Percentiles rank a stretch among this genome's conserved stretches.
These are phyloP conservation scores for Ectemnius cavifrons DNA, from an alignment of 2,888 invertebrate genomes.

Conservation along the genomic window DNA sequence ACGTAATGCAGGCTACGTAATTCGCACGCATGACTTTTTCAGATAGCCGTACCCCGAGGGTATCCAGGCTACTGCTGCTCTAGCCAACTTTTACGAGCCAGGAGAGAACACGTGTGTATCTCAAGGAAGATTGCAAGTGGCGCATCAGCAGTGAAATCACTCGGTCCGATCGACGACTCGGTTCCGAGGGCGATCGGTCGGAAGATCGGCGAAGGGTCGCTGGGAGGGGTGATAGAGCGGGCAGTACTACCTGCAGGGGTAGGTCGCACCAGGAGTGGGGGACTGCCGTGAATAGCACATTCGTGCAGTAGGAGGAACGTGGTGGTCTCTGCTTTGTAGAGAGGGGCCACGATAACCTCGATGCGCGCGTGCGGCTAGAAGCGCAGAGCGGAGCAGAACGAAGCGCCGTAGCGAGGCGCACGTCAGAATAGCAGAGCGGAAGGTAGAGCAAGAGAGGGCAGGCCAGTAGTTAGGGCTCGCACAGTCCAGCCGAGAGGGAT, in stretches of 20 bases:
- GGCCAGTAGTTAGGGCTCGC: conserved; percentile 18
- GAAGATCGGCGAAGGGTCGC: neutral
- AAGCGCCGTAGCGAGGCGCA: conserved; percentile 9
- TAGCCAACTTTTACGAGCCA: conserved; percentile 5
- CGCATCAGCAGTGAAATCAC: neutral
- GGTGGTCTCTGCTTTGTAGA: conserved; percentile 21
- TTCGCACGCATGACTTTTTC: conserved; percentile 4
- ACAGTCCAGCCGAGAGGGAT: no score
- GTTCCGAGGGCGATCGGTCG: conserved; percentile 34
- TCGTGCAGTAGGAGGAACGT: conserved; percentile 17
- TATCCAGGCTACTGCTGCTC: conserved; percentile 3
- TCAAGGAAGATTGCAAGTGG: neutral
- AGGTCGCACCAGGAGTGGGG: conserved; percentile 24
- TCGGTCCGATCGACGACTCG: conserved; percentile 27
- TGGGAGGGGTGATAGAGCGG: neutral
- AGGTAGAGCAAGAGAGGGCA: conserved; percentile 18
- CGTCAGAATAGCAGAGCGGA: conserved; percentile 3
- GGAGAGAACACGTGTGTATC: neutral
- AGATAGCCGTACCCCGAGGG: neutral
- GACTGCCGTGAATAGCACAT: neutral
- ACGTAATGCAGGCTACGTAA: neutral
- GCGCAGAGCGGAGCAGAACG: conserved; percentile 15
- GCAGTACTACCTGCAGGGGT: neutral
- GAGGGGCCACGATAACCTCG: conserved; percentile 3
- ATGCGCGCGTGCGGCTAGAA: conserved; percentile 9